Evolutionary conservation across 2,888 invertebrate species (phyloP).

Genomic region (Omphaloscelis lunosa): DNA sequence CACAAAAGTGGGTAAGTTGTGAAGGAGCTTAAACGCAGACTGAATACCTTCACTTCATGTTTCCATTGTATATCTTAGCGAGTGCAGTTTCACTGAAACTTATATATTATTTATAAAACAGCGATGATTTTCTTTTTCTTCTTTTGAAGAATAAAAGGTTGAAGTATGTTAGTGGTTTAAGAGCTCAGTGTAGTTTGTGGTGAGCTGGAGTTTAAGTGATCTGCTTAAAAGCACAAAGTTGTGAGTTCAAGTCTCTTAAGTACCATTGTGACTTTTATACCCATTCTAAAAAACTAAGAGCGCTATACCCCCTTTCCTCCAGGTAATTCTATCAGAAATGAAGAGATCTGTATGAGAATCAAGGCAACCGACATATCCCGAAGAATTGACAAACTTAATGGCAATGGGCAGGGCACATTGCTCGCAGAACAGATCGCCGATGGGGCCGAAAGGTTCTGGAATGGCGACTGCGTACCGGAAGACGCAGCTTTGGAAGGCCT

Average conservation of each 20-base stretch:
- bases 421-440: too few species aligned
- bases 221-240: background rate
- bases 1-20: conserved; percentile 69
- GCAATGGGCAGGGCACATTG: too few species aligned
- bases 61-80: conserved; percentile 62
- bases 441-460: too few species aligned
- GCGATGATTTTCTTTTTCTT: conserved; percentile 5
- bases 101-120: conserved; percentile 8
- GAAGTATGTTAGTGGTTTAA: conserved; percentile 34
- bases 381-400: too few species aligned
- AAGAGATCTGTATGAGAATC: too few species aligned
- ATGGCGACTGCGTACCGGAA: too few species aligned
- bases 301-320: too few species aligned
- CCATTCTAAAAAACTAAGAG: background rate
- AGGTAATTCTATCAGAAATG: too few species aligned
- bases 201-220: background rate
- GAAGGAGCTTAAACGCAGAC: conserved; percentile 60
- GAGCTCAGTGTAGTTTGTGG: background rate
- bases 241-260: background rate
- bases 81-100: conserved; percentile 36
- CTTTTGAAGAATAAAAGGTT: background rate
- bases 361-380: too few species aligned
- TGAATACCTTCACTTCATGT: conserved; percentile 61
- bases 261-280: too few species aligned
- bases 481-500: too few species aligned